Evolutionary conservation across 2,113 vertebrate species (phyloP).

Genomic region (Ahaetulla prasina): DNA sequence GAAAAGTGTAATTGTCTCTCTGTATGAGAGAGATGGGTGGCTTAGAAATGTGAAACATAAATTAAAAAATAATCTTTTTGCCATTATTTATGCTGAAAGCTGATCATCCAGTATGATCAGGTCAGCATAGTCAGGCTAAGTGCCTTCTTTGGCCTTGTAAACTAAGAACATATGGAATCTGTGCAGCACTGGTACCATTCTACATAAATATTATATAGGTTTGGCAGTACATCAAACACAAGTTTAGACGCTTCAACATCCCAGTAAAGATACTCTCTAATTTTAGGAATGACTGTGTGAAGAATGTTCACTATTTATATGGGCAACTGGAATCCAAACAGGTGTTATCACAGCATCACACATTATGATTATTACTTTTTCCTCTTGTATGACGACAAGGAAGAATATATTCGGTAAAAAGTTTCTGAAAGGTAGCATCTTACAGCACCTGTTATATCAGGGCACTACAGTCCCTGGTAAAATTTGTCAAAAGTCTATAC

Average conservation of each 20-base stretch:
- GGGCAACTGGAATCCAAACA: neutral
- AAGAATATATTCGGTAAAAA: neutral
- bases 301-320: neutral
- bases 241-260: neutral
- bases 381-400: neutral
- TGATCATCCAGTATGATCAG: neutral
- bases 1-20: slow-evolving; percentile 9
- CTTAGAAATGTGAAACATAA: neutral
- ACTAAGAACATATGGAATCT: neutral
- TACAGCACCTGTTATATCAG: neutral
- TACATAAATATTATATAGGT: neutral
- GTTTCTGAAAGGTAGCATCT: neutral
- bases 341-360: neutral
- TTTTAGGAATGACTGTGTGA: slow-evolving; percentile 1
- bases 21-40: neutral
- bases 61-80: neutral
- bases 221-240: neutral
- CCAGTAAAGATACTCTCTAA: neutral
- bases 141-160: neutral
- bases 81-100: neutral
- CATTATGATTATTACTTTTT: neutral
- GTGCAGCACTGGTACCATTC: neutral
- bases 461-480: neutral
- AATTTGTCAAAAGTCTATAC: neutral
- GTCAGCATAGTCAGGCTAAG: neutral